Evolutionary conservation across 2,113 vertebrate genomes (phyloP).

Genomic region (Mobula birostris): DNA sequence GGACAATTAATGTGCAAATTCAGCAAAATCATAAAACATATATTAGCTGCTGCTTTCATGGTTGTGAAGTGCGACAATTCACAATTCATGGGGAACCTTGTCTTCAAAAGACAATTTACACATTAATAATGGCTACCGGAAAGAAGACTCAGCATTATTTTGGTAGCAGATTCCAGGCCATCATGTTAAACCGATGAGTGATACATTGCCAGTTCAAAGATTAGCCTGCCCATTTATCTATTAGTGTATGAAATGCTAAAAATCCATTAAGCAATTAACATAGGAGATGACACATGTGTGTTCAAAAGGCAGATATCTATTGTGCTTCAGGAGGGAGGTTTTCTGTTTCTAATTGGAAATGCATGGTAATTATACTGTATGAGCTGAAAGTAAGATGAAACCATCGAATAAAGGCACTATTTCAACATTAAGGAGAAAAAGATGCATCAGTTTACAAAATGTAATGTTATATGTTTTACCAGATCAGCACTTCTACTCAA

Average conservation of each 20-base stretch:
- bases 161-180: neutral
- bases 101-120: neutral
- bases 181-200: neutral
- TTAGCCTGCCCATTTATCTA: neutral
- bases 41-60: neutral
- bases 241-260: neutral
- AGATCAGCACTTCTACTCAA: neutral
- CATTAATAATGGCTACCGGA: neutral
- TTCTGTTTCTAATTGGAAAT: conserved; percentile 20
- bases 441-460: neutral
- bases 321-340: neutral
- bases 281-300: neutral
- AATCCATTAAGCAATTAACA: neutral
- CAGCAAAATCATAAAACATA: neutral
- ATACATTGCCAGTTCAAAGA: neutral
- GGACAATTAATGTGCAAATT: neutral
- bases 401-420: neutral
- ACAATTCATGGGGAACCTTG: neutral
- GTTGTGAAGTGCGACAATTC: neutral
- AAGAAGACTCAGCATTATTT: neutral
- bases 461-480: neutral
- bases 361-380: neutral
- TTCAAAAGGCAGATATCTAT: neutral
- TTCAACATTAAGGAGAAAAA: conserved; percentile 22
- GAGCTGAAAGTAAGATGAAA: neutral